These are phyloP conservation scores for Charadrius vociferus DNA, from an alignment of 2,113 vertebrate genomes.

Conservation along the genomic window DNA sequence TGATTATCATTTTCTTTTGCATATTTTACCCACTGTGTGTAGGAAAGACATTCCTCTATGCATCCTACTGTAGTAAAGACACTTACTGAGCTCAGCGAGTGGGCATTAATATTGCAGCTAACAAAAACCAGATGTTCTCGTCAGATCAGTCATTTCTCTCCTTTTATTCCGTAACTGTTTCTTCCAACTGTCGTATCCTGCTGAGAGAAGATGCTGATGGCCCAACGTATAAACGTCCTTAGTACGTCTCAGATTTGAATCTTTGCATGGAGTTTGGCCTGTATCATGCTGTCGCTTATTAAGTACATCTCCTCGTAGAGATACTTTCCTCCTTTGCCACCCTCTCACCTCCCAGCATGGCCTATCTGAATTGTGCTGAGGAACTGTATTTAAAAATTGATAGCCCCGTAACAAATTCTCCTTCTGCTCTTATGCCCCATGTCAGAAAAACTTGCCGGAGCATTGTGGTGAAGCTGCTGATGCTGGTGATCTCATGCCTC, in stretches of 20 bases:
- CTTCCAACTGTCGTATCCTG: conserved; percentile 45
- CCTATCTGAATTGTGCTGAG: not conserved
- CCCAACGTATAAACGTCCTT: not conserved
- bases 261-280: not conserved
- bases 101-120: conserved; percentile 37
- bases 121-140: conserved; percentile 64
- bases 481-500: not conserved
- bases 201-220: conserved; percentile 40
- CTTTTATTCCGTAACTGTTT: conserved; percentile 45
- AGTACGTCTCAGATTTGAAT: conserved; percentile 11
- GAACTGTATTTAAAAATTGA: conserved; percentile 35
- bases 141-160: conserved; percentile 45
- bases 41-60: not conserved
- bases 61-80: not conserved
- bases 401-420: not conserved
- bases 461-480: not conserved
- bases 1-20: not conserved
- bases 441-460: not conserved
- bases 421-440: not conserved
- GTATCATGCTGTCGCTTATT: not conserved
- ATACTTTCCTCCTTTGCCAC: not conserved
- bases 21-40: not conserved
- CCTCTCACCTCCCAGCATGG: not conserved
- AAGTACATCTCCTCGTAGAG: not conserved
- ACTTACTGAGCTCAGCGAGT: not conserved